Evolutionary conservation across 2,797 vertebrate species (phyloP), one percentile per base, ranked within the genome.

Genomic region (Pipistrellus kuhlii): DNA sequence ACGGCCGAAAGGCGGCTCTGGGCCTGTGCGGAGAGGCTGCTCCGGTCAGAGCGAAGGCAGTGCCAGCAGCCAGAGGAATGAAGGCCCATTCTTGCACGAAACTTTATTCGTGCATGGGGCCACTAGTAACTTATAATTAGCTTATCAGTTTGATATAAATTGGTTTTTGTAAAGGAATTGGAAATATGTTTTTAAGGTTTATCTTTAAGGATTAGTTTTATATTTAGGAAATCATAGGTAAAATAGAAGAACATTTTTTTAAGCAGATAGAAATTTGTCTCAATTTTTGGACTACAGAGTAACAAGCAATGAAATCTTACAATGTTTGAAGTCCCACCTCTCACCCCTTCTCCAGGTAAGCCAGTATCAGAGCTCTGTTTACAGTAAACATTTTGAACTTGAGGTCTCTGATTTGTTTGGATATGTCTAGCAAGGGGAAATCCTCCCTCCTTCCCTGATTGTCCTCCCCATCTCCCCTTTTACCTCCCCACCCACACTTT

Each of bases 121-220:
- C 53, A 55, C 53, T 55, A 55, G 53, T 85, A 66, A 30, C 32
- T 94, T 55, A 27, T 41, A 85, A 35, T 78, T 76, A 78, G 6
- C 32, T 94, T 78, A 73, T 77, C 46, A 84, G 1, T 69, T 85
- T 88, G 59, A 64, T 78, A 78, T 35, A 91, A 78, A 80, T 55
- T 76, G n/a, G 0, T 62, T 11, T 53, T 35, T 64, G 32, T 88
- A 21, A 90, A 91, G 15, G 23, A 8, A 48, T 62, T 81, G 0
- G 13, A 83, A 83, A 21, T 27, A 18, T 48, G 15, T 76, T 69
- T 35, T 93, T 80, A 72, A 82, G 62, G 23, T 66, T 48, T 76
- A 48, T 86, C 64, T 88, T 94, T 68, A 3, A 35, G 27, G 23
- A 44, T 92, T 86, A 38, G 20, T 83, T 92, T 94, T 94, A 32